phyloP scores from a whole-genome alignment of 1,140 invertebrate genomes.

The Pentalonia nigronervosa region DNA sequence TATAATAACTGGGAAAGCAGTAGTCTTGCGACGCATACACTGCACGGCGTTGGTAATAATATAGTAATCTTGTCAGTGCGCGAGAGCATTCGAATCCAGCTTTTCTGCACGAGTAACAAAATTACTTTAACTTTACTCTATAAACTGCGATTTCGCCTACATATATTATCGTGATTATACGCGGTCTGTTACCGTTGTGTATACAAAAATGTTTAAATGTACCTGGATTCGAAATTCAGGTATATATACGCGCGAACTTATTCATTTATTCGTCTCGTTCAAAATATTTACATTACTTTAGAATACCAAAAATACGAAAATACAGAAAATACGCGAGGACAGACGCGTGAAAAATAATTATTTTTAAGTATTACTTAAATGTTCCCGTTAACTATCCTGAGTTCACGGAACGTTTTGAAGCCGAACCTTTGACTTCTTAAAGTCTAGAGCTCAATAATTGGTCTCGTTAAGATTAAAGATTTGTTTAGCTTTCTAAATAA shows the following conservation, averaged over 20 bases:
- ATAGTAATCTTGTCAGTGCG: neutral
- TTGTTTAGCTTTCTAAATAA: neutral
- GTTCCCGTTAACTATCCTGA: too few species aligned
- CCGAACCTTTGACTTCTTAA: neutral
- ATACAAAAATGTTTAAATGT: neutral
- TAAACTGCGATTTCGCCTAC: neutral
- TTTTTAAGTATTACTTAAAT: too few species aligned
- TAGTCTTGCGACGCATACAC: neutral
- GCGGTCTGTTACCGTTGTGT: neutral
- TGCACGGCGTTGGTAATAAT: neutral
- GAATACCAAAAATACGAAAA: too few species aligned
- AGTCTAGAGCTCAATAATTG: too few species aligned
- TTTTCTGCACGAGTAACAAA: conserved; percentile 1
- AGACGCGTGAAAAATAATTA: too few species aligned
- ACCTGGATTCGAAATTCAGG: too few species aligned
- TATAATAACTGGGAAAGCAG: neutral
- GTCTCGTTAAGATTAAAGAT: neutral
- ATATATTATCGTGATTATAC: neutral
- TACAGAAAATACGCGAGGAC: too few species aligned
- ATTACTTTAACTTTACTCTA: conserved; percentile 27
- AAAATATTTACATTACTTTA: too few species aligned
- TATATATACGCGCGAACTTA: too few species aligned
- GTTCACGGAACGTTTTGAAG: neutral
- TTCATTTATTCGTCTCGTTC: too few species aligned
- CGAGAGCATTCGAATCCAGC: neutral